A percentile compares a stretch with the other conserved stretches of the same genome.
Evolutionary conservation across 1,140 invertebrate species (phyloP).

Genomic region (Teleopsis dalmanni): DNA sequence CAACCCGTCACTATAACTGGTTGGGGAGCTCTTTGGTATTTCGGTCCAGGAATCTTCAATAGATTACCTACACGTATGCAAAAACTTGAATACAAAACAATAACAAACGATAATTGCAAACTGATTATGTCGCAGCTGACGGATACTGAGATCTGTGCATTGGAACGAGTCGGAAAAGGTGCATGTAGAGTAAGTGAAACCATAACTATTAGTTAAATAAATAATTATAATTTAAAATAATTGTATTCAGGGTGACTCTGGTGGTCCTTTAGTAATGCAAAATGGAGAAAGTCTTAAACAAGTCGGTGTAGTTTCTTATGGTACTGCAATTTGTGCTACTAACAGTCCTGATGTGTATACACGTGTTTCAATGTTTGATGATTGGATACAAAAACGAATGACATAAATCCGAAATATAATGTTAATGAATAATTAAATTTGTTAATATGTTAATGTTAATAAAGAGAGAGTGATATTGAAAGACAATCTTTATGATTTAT

Average conservation of each 20-base stretch:
- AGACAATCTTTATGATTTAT: no score
- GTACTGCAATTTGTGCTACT: conserved; percentile 51
- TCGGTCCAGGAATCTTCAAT: conserved; percentile 28
- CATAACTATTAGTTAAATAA: not conserved
- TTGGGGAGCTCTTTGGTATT: conserved; percentile 39
- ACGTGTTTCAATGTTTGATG: conserved; percentile 44
- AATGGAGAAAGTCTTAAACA: conserved; percentile 31
- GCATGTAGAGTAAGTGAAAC: conserved; percentile 36
- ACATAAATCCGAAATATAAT: conserved; percentile 14
- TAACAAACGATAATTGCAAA: conserved; percentile 30
- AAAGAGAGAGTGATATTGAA: no score
- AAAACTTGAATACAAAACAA: conserved; percentile 29
- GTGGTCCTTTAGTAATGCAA: conserved; percentile 54
- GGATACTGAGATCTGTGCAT: conserved; percentile 47
- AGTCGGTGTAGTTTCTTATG: conserved; percentile 64
- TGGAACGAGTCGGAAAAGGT: conserved; percentile 45
- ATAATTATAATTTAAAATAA: conserved; percentile 24
- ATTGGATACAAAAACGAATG: conserved; percentile 46
- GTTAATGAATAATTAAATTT: no score
- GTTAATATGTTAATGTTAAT: no score
- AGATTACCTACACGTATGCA: conserved; percentile 32
- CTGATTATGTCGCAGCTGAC: conserved; percentile 35
- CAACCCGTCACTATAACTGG: conserved; percentile 31
- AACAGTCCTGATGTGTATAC: conserved; percentile 53
- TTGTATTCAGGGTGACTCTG: conserved; percentile 59